These are phyloP conservation scores for Gymnosoma rotundatum DNA, from an alignment of 2,888 invertebrate species.

Conservation along the genomic window DNA sequence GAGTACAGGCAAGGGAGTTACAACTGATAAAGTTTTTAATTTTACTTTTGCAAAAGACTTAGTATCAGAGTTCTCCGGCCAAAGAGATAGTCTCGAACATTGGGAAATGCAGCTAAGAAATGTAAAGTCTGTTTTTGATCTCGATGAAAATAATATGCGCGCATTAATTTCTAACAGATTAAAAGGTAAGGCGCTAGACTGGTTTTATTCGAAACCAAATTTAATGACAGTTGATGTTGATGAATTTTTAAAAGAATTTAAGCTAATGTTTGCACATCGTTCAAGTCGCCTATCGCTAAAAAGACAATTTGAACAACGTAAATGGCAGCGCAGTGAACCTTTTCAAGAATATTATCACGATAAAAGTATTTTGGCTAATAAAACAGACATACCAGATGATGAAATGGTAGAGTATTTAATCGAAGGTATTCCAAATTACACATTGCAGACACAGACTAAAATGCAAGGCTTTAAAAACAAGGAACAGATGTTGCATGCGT, in stretches of 20 bases:
- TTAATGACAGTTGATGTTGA: constrained; percentile 21
- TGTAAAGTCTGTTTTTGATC: neutral
- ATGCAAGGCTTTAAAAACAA: constrained; percentile 21
- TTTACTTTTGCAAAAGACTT: constrained; percentile 35
- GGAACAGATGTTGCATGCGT: neutral
- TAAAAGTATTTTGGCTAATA: constrained; percentile 54
- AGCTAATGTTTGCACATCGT: constrained; percentile 21
- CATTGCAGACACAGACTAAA: neutral
- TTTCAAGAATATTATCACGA: constrained; percentile 59
- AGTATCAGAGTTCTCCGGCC: constrained; percentile 21
- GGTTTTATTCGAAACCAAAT: constrained; percentile 54
- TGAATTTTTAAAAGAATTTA: constrained; percentile 21
- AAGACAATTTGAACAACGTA: constrained; percentile 55
- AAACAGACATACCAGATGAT: constrained; percentile 41
- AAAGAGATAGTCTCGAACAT: constrained; percentile 23
- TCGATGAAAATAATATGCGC: constrained; percentile 39
- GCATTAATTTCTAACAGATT: constrained; percentile 48
- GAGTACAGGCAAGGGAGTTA: neutral
- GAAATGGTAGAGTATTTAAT: constrained; percentile 37
- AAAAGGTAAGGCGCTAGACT: constrained; percentile 51
- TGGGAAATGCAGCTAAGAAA: constrained; percentile 21
- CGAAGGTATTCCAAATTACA: constrained; percentile 18
- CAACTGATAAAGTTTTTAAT: neutral
- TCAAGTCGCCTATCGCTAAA: constrained; percentile 51
- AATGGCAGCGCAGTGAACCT: constrained; percentile 46